phyloP scores from a whole-genome alignment of 2,797 vertebrate species.

The Cyprinodon diabolis region DNA sequence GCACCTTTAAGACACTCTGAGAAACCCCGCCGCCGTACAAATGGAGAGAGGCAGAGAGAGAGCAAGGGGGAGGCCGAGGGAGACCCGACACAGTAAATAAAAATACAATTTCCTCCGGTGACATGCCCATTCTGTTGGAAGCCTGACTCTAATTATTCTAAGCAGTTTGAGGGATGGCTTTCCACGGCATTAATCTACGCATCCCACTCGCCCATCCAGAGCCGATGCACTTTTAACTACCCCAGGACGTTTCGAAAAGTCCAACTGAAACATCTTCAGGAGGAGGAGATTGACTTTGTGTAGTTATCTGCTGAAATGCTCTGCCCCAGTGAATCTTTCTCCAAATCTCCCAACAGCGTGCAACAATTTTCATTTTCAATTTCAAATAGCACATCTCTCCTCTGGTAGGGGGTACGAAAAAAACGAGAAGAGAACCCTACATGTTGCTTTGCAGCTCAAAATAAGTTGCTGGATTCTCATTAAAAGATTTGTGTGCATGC shows the following conservation, averaged over 20 bases:
- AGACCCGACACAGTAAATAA: constrained; percentile 80
- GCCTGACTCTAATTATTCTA: constrained; percentile 80
- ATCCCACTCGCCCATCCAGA: constrained; percentile 62
- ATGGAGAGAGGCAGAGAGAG: constrained; percentile 69
- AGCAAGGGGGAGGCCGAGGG: constrained; percentile 65
- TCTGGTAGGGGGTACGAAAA: not conserved
- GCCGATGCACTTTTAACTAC: constrained; percentile 75
- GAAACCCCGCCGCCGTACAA: constrained; percentile 56
- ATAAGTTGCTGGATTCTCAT: constrained; percentile 59
- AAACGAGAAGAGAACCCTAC: constrained; percentile 17
- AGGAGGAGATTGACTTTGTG: constrained; percentile 61
- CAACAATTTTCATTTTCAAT: constrained; percentile 69
- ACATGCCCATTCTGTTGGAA: constrained; percentile 79
- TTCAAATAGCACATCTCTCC: constrained; percentile 29
- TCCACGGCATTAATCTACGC: constrained; percentile 75
- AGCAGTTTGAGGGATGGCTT: constrained; percentile 80
- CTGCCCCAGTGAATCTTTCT: constrained; percentile 58
- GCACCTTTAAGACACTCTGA: constrained; percentile 72
- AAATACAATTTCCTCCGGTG: constrained; percentile 80
- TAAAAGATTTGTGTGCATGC: constrained; percentile 47
- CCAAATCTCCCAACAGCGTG: constrained; percentile 50
- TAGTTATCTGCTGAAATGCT: constrained; percentile 51
- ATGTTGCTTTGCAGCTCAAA: constrained; percentile 27
- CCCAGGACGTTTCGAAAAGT: constrained; percentile 63
- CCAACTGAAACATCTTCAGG: constrained; percentile 50